Evolutionary conservation across 2,797 vertebrate species (phyloP).

Genomic region (Tolypeutes matacus): DNA sequence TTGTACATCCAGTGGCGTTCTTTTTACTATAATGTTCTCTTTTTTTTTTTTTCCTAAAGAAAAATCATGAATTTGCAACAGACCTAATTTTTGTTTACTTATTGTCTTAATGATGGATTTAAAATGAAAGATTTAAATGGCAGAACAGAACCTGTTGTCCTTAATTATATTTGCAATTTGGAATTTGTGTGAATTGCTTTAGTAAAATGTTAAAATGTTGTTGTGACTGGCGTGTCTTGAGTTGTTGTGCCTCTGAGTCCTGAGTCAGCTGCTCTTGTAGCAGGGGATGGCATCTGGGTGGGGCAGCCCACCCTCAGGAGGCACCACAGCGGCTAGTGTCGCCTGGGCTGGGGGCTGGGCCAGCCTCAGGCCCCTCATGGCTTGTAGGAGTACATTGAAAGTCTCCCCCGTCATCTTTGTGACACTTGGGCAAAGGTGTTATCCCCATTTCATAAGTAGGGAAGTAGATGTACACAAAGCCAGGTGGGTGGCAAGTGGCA

Average conservation of each 20-base stretch:
- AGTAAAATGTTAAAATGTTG: slow-evolving; percentile 93
- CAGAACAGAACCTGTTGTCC: slow-evolving; percentile 86
- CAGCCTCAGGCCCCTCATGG: neutral
- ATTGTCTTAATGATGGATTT: slow-evolving; percentile 91
- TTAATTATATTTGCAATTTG: slow-evolving; percentile 92
- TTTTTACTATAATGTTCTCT: slow-evolving; percentile 80
- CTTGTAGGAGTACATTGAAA: neutral
- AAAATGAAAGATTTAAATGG: slow-evolving; percentile 83
- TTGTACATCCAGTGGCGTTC: slow-evolving; percentile 87
- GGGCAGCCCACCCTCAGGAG: neutral
- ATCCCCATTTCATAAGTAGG: neutral
- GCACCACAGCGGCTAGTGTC: too few relatives aligned
- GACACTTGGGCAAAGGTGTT: neutral
- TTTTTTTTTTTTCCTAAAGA: slow-evolving; percentile 61
- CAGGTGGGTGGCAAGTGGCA: neutral
- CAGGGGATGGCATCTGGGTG: neutral
- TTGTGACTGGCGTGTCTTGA: slow-evolving; percentile 75
- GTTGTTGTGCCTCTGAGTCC: neutral
- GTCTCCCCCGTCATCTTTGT: neutral
- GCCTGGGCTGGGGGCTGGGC: neutral
- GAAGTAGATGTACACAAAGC: neutral
- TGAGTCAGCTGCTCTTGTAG: neutral
- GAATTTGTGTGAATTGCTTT: slow-evolving; percentile 94
- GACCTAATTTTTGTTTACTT: slow-evolving; percentile 90
- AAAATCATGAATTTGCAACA: slow-evolving; percentile 87